These are phyloP conservation scores for Forbesichthys papilliferus DNA, from an alignment of 2,113 vertebrate genomes.

Conservation along the genomic window DNA sequence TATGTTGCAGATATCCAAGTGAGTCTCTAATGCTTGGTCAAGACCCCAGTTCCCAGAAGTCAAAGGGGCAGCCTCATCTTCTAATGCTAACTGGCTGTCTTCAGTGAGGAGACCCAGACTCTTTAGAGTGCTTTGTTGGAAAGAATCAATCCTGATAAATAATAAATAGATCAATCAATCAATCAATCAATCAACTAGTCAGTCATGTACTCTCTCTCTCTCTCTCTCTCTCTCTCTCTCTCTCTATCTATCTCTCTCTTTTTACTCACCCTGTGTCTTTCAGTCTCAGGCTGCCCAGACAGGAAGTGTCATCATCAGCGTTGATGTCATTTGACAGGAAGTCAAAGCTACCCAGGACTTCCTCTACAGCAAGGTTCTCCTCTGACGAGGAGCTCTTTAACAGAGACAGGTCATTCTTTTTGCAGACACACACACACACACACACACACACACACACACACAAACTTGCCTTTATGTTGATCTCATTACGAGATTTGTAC, in stretches of 20 bases:
- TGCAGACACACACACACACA: background rate
- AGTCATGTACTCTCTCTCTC: no score
- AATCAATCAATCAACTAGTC: background rate
- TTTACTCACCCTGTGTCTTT: constrained; percentile 78
- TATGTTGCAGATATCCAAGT: constrained; percentile 84
- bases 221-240: background rate
- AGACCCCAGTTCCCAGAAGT: constrained; percentile 83
- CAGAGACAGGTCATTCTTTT: constrained; percentile 70
- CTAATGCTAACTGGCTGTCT: constrained; percentile 51
- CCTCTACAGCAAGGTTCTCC: constrained; percentile 88
- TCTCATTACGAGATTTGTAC: no score
- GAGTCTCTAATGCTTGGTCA: constrained; percentile 80
- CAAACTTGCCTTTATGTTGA: background rate
- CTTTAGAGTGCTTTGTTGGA: constrained; percentile 66
- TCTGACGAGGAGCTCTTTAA: constrained; percentile 71
- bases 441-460: background rate
- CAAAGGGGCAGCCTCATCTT: constrained; percentile 59
- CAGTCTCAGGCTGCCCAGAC: constrained; percentile 80
- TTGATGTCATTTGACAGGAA: constrained; percentile 86
- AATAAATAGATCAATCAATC: background rate
- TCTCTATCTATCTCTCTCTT: background rate
- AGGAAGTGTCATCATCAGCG: constrained; percentile 82
- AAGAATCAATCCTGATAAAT: constrained; percentile 59
- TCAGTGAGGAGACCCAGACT: constrained; percentile 57
- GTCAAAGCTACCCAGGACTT: constrained; percentile 90